phyloP scores from a whole-genome alignment of 2,888 invertebrate genomes.

The Oeneis ivallda region DNA sequence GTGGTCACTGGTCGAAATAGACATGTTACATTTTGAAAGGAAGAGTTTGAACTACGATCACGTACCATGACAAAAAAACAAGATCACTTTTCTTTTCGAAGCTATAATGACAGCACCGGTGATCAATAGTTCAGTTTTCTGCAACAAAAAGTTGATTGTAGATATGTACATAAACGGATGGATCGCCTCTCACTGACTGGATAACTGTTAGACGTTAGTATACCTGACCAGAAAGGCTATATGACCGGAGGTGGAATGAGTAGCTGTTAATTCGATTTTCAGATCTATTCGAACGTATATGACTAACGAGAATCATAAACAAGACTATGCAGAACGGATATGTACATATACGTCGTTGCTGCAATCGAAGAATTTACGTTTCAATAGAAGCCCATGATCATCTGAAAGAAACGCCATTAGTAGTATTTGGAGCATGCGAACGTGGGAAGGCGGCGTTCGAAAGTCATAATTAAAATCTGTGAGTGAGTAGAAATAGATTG shows the following conservation, averaged over 20 bases:
- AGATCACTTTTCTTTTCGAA: slow-evolving; percentile 65
- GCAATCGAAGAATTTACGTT: slow-evolving; percentile 29
- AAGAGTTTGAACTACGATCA: slow-evolving; percentile 56
- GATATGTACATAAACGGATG: slow-evolving; percentile 57
- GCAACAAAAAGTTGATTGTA: slow-evolving; percentile 56
- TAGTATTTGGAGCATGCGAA: slow-evolving; percentile 70
- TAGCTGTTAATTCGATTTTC: slow-evolving; percentile 49
- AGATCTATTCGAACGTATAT: slow-evolving; percentile 41
- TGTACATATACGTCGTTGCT: slow-evolving; percentile 27
- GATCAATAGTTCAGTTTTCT: slow-evolving; percentile 53
- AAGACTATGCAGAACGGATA: slow-evolving; percentile 20
- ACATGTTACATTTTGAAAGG: slow-evolving; percentile 53
- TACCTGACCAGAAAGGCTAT: slow-evolving; percentile 46
- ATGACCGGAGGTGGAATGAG: slow-evolving; percentile 46
- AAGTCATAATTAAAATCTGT: slow-evolving; percentile 56
- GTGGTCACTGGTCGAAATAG: not conserved
- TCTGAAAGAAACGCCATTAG: slow-evolving; percentile 51
- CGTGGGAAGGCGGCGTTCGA: slow-evolving; percentile 67
- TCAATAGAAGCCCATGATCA: slow-evolving; percentile 41
- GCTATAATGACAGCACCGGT: slow-evolving; percentile 57
- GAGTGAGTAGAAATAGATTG: slow-evolving; percentile 53
- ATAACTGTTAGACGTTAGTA: slow-evolving; percentile 50
- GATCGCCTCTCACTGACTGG: slow-evolving; percentile 53
- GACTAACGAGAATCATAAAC: slow-evolving; percentile 26
- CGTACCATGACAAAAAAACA: slow-evolving; percentile 47